A percentile compares a stretch with the other conserved stretches of the same genome.
Evolutionary conservation across 2,113 vertebrate genomes (phyloP).

Genomic region (Xiphophorus maculatus): DNA sequence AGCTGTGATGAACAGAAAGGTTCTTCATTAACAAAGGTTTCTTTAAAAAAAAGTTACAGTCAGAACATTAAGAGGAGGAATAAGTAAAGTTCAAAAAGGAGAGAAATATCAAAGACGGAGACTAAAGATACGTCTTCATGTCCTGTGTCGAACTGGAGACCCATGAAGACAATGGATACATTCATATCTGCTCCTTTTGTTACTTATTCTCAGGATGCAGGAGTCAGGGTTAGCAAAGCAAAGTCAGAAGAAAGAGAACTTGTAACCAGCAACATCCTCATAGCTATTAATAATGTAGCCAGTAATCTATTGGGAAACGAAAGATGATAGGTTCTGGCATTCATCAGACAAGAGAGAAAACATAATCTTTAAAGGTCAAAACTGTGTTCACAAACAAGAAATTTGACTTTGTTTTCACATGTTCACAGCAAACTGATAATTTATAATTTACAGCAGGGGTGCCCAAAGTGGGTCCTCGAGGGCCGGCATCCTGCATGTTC

Average conservation of each 20-base stretch:
- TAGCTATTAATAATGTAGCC: not conserved
- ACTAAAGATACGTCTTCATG: not conserved
- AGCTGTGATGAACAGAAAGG: not conserved
- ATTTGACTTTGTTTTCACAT: too few relatives aligned
- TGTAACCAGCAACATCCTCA: not conserved
- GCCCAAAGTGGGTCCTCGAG: too few relatives aligned
- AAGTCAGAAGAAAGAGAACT: not conserved
- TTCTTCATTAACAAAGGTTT: constrained; percentile 4
- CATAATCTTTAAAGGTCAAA: too few relatives aligned
- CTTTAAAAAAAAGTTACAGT: not conserved
- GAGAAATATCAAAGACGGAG: not conserved
- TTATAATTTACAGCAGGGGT: too few relatives aligned
- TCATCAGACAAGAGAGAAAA: not conserved
- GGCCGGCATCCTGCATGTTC: too few relatives aligned
- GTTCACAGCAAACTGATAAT: too few relatives aligned
- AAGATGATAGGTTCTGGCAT: not conserved
- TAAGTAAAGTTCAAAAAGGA: not conserved
- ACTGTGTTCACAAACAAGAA: too few relatives aligned
- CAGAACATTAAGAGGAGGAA: not conserved
- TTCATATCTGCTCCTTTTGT: not conserved
- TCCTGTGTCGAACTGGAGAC: not conserved
- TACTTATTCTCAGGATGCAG: not conserved
- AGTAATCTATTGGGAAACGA: not conserved
- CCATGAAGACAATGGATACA: not conserved
- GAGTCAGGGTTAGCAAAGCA: not conserved